phyloP scores from a whole-genome alignment of 1,140 invertebrate species.

The Zaprionus lachaisei region DNA sequence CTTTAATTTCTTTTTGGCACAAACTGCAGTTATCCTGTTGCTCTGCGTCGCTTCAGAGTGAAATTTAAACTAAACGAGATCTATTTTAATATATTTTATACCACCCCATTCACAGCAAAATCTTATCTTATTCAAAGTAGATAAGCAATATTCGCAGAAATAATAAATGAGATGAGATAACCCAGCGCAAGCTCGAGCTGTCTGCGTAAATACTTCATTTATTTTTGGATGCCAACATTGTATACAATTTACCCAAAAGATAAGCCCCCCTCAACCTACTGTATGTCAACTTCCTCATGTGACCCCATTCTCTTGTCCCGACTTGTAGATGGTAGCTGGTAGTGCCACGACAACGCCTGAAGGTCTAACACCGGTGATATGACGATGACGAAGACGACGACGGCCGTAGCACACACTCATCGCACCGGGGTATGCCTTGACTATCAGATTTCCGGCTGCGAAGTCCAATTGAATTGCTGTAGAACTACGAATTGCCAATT shows the following conservation, averaged over 20 bases:
- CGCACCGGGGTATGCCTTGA: conserved; percentile 8
- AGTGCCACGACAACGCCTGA: conserved; percentile 14
- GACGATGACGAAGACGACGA: background rate
- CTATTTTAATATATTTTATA: conserved; percentile 14
- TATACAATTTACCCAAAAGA: conserved; percentile 30
- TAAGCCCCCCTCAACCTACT: conserved; percentile 13
- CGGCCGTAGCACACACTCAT: conserved; percentile 1
- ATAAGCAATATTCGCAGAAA: conserved; percentile 32
- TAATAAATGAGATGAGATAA: background rate
- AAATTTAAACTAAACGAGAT: conserved; percentile 35
- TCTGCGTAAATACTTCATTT: conserved; percentile 49
- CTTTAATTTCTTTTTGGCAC: background rate
- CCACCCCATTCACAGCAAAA: conserved; percentile 5
- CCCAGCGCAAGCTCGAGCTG: background rate
- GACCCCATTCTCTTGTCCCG: conserved; percentile 44
- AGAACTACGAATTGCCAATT: background rate
- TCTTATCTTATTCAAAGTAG: conserved; percentile 40
- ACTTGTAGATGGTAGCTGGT: conserved; percentile 7
- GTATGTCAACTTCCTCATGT: conserved; percentile 35
- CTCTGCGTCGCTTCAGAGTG: conserved; percentile 21
- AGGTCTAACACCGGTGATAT: conserved; percentile 13
- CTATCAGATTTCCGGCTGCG: conserved; percentile 38
- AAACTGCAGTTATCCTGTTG: background rate
- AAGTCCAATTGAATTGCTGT: conserved; percentile 15
- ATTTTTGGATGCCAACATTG: conserved; percentile 36